Percentiles rank a stretch among this genome's conserved stretches.
phyloP scores from a whole-genome alignment of 2,113 vertebrate genomes.

The Caretta caretta region DNA sequence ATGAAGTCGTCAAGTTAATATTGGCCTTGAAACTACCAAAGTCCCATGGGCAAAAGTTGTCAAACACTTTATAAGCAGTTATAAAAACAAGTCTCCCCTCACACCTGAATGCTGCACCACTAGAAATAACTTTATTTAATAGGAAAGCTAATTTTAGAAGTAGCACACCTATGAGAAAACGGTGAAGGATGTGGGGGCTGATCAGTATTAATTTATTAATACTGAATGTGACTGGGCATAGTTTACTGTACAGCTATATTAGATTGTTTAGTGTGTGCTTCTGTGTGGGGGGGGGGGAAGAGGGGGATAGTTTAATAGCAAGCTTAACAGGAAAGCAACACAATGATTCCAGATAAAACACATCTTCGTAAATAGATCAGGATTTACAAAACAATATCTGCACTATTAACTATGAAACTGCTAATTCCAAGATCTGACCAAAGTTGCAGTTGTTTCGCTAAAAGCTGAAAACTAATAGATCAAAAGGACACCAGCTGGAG shows the following conservation, averaged over 20 bases:
- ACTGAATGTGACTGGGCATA: not conserved
- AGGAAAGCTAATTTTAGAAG: not conserved
- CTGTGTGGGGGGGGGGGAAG: rapidly evolving
- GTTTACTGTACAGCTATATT: not conserved
- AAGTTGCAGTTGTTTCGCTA: not conserved
- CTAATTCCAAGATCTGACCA: not conserved
- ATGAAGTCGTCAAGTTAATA: not conserved
- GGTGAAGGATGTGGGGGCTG: not conserved
- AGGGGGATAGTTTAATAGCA: not conserved
- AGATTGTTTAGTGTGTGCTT: not conserved
- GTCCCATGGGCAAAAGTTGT: not conserved
- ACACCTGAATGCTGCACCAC: not conserved
- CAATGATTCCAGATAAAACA: not conserved
- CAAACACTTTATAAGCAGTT: not conserved
- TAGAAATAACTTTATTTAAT: not conserved
- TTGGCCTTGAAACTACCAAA: constrained; percentile 4
- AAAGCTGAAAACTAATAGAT: not conserved
- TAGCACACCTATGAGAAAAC: not conserved
- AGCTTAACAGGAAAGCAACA: not conserved
- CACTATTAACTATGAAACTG: not conserved
- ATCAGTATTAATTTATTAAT: not conserved
- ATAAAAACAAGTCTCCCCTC: not conserved
- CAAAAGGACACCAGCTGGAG: not conserved
- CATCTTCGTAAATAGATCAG: not conserved
- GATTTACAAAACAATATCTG: not conserved